These are phyloP conservation scores for Enteromius anoplus DNA, from an alignment of 2,797 vertebrate genomes.

Conservation along the genomic window DNA sequence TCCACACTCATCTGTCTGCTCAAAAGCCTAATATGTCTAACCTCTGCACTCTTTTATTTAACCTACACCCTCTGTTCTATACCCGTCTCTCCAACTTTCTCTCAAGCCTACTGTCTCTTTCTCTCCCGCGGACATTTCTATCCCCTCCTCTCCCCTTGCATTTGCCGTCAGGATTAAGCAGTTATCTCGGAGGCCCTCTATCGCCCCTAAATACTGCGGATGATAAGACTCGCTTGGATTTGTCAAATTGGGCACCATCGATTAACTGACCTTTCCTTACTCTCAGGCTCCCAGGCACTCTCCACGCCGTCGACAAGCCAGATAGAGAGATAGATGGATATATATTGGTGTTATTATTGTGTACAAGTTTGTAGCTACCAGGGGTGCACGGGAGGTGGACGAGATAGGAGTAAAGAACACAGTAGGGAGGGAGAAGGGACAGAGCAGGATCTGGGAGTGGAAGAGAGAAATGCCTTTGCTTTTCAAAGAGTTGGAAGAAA, in stretches of 20 bases:
- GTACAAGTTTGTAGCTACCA: conserved; percentile 81
- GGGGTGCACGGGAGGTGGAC: conserved; percentile 67
- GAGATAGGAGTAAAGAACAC: conserved; percentile 44
- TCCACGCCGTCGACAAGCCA: conserved; percentile 77
- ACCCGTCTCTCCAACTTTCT: conserved; percentile 17
- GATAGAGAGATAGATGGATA: conserved; percentile 82
- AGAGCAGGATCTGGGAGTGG: conserved; percentile 26
- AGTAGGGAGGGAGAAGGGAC: conserved; percentile 15
- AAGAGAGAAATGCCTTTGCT: conserved; percentile 11
- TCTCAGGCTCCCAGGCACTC: conserved; percentile 79
- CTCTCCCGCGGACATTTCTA: conserved; percentile 60
- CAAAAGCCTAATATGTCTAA: conserved; percentile 10
- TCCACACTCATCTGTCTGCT: conserved; percentile 10
- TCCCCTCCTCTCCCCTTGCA: conserved; percentile 62
- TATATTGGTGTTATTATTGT: conserved; percentile 79
- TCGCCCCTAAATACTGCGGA: conserved; percentile 77
- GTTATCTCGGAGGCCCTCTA: conserved; percentile 78
- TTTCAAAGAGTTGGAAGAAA: conserved; percentile 1
- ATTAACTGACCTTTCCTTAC: conserved; percentile 85
- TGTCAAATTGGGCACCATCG: conserved; percentile 85
- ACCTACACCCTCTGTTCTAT: conserved; percentile 13
- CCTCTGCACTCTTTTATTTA: conserved; percentile 27
- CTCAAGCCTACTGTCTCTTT: neutral
- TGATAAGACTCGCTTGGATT: conserved; percentile 84
- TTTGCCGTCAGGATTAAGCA: conserved; percentile 74